Evolutionary conservation across 2,797 vertebrate species (phyloP).

Genomic region (Tachyglossus aculeatus): DNA sequence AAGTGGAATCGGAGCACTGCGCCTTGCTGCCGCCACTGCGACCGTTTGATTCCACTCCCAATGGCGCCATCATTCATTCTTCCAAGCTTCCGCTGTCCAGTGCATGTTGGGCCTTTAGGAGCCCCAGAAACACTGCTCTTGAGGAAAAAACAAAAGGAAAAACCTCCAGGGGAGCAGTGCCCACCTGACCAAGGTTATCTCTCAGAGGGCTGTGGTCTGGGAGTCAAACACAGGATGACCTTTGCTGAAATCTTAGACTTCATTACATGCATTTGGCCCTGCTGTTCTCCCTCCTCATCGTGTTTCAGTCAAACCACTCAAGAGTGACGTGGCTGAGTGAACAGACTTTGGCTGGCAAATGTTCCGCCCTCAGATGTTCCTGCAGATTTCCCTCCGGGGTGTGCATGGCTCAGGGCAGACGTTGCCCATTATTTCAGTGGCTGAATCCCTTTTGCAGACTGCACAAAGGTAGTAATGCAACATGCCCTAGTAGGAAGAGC

Average conservation of each 20-base stretch:
- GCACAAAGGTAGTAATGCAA: no score
- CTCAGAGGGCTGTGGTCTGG: not conserved
- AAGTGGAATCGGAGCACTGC: no score
- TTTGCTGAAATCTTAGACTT: not conserved
- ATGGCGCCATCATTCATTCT: not conserved
- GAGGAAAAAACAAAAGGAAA: not conserved
- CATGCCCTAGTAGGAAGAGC: no score
- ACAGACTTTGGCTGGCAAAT: not conserved
- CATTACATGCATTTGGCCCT: not conserved
- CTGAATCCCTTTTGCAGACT: no score
- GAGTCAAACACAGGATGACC: slow-evolving; percentile 11
- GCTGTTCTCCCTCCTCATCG: not conserved
- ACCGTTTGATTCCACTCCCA: not conserved
- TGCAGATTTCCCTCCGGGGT: not conserved
- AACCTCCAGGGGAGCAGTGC: not conserved
- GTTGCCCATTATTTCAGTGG: slow-evolving; percentile 13
- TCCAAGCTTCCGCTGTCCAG: not conserved
- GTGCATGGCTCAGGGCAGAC: not conserved
- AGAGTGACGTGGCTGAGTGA: not conserved
- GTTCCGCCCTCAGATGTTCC: not conserved
- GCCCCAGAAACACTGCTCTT: not conserved
- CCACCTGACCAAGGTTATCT: slow-evolving; percentile 3
- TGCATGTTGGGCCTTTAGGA: not conserved
- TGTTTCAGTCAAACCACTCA: no score
- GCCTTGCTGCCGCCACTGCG: not conserved